These are phyloP conservation scores for Molossus molossus DNA, from an alignment of 2,797 vertebrate species.

Conservation along the genomic window DNA sequence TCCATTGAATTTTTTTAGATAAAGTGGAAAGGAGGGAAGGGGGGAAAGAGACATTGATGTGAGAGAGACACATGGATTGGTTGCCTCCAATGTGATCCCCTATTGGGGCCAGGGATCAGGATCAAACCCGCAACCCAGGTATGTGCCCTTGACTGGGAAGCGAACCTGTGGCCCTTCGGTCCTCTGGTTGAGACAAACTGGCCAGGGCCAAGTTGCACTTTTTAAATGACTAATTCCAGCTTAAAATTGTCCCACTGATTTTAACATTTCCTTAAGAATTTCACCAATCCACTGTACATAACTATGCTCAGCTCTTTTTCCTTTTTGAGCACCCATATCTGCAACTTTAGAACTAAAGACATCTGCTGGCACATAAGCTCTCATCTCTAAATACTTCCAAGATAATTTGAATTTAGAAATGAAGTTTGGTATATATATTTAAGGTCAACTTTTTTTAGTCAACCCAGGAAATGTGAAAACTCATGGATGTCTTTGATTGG, in stretches of 20 bases:
- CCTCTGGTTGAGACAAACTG: no score
- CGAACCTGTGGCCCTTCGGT: no score
- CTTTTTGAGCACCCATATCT: neutral
- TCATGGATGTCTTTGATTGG: neutral
- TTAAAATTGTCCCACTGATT: neutral
- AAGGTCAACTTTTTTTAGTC: constrained; percentile 38
- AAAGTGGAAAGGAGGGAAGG: no score
- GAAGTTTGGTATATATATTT: neutral
- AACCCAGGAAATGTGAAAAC: neutral
- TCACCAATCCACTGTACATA: neutral
- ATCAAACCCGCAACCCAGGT: no score
- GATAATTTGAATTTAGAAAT: constrained; percentile 43
- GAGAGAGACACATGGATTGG: no score
- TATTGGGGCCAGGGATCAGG: no score
- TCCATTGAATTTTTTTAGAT: no score
- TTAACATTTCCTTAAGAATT: constrained; percentile 20
- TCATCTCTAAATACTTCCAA: neutral
- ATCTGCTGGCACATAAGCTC: neutral
- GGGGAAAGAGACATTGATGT: no score
- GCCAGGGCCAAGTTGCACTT: neutral
- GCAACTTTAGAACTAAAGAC: constrained; percentile 18
- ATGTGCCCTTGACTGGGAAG: no score
- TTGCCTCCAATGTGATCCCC: no score
- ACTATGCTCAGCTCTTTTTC: neutral
- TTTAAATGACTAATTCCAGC: constrained; percentile 37